A percentile compares a stretch with the other conserved stretches of the same genome.
These are phyloP conservation scores for Aphaenogaster ashmeadi DNA, from an alignment of 1,140 invertebrate genomes.

Conservation along the genomic window DNA sequence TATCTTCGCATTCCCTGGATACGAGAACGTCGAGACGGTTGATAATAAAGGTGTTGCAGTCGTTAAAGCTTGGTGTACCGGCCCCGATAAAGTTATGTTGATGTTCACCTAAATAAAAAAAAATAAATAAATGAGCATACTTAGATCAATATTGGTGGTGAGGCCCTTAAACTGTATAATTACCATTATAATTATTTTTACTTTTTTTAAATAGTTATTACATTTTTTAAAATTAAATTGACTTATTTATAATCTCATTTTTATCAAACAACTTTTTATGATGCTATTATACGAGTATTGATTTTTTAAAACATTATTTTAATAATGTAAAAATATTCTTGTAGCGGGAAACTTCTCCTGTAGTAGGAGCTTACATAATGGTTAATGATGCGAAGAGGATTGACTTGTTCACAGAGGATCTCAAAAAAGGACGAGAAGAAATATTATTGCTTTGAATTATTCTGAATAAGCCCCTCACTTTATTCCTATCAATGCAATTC, in stretches of 20 bases:
- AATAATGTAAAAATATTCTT: background rate
- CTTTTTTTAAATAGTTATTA: background rate
- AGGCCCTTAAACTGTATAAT: too few species aligned
- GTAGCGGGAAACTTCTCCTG: background rate
- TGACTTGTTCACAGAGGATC: background rate
- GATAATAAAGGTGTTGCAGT: slow-evolving; percentile 73
- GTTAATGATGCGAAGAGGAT: slow-evolving; percentile 37
- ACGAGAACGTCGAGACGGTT: slow-evolving; percentile 68
- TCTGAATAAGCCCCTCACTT: background rate
- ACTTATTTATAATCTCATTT: background rate
- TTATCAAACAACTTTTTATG: background rate
- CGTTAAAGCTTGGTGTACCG: slow-evolving; percentile 80
- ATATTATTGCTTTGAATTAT: background rate
- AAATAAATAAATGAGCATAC: background rate
- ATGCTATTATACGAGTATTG: background rate
- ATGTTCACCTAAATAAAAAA: slow-evolving; percentile 79
- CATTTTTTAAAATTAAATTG: background rate
- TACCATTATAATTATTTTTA: background rate
- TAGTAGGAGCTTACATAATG: slow-evolving; percentile 11
- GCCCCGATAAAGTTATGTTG: slow-evolving; percentile 82
- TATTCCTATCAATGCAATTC: background rate
- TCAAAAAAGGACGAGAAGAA: background rate
- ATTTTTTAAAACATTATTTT: background rate
- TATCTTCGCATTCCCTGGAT: slow-evolving; percentile 73
- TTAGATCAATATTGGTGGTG: too few species aligned